Percentiles rank a stretch among this genome's conserved stretches.
Evolutionary conservation across 2,888 invertebrate genomes (phyloP).

Genomic region (Xanthia togata): DNA sequence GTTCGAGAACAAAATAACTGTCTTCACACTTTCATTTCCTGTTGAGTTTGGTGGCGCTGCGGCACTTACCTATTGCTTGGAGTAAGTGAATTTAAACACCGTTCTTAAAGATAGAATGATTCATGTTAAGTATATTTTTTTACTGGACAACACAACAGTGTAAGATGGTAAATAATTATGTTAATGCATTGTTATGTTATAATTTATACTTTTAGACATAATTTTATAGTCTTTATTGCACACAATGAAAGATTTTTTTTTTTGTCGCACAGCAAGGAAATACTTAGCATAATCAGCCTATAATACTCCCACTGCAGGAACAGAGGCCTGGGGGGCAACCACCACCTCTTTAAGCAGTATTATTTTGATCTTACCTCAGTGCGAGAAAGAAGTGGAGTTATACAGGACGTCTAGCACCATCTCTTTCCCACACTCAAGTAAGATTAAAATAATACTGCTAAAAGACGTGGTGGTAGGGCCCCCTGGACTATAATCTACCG

Average conservation of each 20-base stretch:
- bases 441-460: too few relatives aligned
- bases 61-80: too few relatives aligned
- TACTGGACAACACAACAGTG: neutral
- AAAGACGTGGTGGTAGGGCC: too few relatives aligned
- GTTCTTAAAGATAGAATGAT: neutral
- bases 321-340: too few relatives aligned
- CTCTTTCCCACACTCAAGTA: too few relatives aligned
- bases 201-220: neutral
- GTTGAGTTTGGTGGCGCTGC: neutral
- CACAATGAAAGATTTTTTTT: neutral
- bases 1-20: conserved; percentile 59
- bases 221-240: too few relatives aligned
- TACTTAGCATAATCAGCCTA: neutral
- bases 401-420: too few relatives aligned
- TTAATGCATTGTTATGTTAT: neutral
- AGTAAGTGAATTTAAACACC: neutral
- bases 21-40: conserved; percentile 55
- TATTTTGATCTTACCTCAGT: too few relatives aligned
- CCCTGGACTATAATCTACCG: too few relatives aligned
- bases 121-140: neutral
- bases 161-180: neutral
- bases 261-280: neutral
- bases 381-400: too few relatives aligned
- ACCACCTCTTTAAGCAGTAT: too few relatives aligned
- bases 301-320: too few relatives aligned